phyloP scores from a whole-genome alignment of 30 jellyfish, hydroid and myxozoan genomes.

The Chironex yamaguchii region DNA sequence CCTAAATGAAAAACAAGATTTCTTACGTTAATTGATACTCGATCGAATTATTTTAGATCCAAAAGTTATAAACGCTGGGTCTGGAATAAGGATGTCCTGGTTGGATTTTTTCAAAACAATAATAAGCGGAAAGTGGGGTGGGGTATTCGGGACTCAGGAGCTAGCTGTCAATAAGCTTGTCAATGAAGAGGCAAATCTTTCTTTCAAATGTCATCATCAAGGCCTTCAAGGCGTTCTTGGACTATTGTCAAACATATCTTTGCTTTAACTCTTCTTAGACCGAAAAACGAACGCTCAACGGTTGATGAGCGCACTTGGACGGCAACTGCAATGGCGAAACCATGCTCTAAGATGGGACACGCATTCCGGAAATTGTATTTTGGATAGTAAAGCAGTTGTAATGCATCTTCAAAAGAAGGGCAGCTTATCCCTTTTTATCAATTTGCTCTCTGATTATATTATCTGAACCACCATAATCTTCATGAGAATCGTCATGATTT shows the following conservation, averaged over 20 bases:
- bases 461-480: background rate
- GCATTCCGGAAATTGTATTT: slow-evolving; percentile 18
- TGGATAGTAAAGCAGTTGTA: slow-evolving; percentile 7
- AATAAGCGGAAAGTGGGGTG: no score
- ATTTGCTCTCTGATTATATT: background rate
- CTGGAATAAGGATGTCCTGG: no score
- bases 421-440: background rate
- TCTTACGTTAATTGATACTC: no score
- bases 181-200: background rate
- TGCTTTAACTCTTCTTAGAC: background rate
- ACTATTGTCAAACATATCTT: slow-evolving; percentile 10
- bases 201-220: background rate
- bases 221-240: slow-evolving; percentile 33
- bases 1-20: no score
- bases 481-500: no score
- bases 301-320: slow-evolving; percentile 3
- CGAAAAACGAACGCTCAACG: background rate
- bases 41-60: no score
- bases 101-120: no score
- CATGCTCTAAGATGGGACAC: slow-evolving; percentile 9
- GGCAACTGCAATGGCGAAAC: slow-evolving; percentile 33
- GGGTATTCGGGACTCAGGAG: no score
- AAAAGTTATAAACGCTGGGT: no score
- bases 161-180: no score
- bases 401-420: slow-evolving; percentile 15